These are phyloP conservation scores for Discoglossus pictus DNA, from an alignment of 2,797 vertebrate genomes.

Conservation along the genomic window DNA sequence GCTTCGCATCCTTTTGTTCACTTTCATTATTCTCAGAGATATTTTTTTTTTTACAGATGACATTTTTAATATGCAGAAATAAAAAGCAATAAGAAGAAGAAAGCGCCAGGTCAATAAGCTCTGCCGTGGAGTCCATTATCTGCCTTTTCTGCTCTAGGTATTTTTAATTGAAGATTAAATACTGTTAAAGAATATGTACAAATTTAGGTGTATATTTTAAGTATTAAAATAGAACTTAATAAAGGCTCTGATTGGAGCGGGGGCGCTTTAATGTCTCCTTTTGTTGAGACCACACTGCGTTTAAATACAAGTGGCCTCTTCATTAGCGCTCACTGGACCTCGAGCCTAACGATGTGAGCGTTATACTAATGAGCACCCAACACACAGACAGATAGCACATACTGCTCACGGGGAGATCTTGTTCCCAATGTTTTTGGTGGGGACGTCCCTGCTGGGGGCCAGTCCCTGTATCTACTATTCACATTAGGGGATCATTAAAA, in stretches of 20 bases:
- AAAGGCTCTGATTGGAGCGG: slow-evolving; percentile 51
- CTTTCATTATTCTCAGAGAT: slow-evolving; percentile 69
- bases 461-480: no score
- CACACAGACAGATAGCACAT: neutral
- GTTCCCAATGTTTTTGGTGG: no score
- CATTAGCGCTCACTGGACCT: slow-evolving; percentile 38
- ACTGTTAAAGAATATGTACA: slow-evolving; percentile 71
- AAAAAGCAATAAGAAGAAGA: slow-evolving; percentile 68
- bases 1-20: slow-evolving; percentile 69
- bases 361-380: slow-evolving; percentile 33
- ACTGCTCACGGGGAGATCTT: no score
- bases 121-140: slow-evolving; percentile 75
- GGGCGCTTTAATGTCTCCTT: slow-evolving; percentile 42
- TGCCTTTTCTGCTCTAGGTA: slow-evolving; percentile 73
- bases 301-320: slow-evolving; percentile 37
- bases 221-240: slow-evolving; percentile 61
- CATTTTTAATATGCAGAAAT: slow-evolving; percentile 75
- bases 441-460: no score
- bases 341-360: slow-evolving; percentile 10
- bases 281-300: slow-evolving; percentile 30
- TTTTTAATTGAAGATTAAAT: slow-evolving; percentile 81
- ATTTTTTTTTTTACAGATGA: slow-evolving; percentile 68
- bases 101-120: slow-evolving; percentile 72
- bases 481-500: no score
- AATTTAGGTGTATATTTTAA: slow-evolving; percentile 63